A percentile compares a stretch with the other conserved stretches of the same genome.
Conservation (phyloP, 2,113 vertebrate genomes). For the Siphamia tubifer region DNA sequence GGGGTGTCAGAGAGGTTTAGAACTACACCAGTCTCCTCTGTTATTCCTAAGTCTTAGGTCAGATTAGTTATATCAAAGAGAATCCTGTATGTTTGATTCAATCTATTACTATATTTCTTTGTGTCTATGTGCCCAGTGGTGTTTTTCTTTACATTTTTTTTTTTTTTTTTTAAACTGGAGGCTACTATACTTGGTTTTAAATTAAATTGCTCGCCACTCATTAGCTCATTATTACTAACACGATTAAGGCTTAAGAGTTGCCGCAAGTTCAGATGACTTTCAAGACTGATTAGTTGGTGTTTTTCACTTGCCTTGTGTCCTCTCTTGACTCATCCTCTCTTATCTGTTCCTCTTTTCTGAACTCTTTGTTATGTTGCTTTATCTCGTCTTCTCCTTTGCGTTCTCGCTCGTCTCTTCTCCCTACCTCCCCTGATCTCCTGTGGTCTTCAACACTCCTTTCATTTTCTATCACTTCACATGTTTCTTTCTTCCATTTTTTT, state of each 20-base stretch:
- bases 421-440: background rate
- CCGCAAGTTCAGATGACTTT: conserved; percentile 42
- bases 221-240: conserved; percentile 37
- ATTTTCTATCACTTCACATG: background rate
- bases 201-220: conserved; percentile 33
- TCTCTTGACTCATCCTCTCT: background rate
- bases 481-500: background rate
- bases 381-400: background rate
- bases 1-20: background rate
- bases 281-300: conserved; percentile 18
- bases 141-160: background rate
- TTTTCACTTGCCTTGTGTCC: background rate
- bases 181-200: conserved; percentile 31
- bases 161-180: conserved; percentile 5
- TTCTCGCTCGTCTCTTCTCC: background rate
- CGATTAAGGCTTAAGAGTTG: conserved; percentile 24
- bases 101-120: conserved; percentile 18
- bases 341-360: background rate
- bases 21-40: background rate
- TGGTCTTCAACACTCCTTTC: background rate
- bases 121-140: conserved; percentile 13
- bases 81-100: conserved; percentile 55
- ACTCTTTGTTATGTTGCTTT: background rate
- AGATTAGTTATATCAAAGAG: conserved; percentile 38
- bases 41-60: background rate